A percentile compares a stretch with the other conserved stretches of the same genome.
These are phyloP conservation scores for Aethina tumida DNA, from an alignment of 1,140 invertebrate genomes.

Conservation along the genomic window DNA sequence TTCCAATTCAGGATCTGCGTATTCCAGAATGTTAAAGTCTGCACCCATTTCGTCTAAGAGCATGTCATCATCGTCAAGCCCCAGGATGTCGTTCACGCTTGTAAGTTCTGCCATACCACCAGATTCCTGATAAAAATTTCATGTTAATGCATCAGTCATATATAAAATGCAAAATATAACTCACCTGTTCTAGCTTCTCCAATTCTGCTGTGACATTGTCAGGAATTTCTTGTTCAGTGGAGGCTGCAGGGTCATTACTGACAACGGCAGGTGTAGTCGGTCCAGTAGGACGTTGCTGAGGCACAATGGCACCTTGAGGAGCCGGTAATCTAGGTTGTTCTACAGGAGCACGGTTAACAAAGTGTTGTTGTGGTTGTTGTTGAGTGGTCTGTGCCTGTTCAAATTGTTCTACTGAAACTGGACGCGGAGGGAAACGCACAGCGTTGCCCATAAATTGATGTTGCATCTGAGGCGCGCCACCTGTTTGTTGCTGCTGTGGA, in stretches of 20 bases:
- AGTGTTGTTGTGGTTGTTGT: conserved; percentile 18
- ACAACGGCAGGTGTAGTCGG: conserved; percentile 29
- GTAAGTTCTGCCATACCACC: conserved; percentile 62
- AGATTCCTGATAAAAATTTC: conserved; percentile 6
- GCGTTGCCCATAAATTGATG: conserved; percentile 12
- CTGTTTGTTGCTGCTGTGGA: conserved; percentile 24
- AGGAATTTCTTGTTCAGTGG: conserved; percentile 53
- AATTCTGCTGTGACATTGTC: conserved; percentile 69
- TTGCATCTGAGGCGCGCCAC: conserved; percentile 11
- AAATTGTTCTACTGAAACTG: conserved; percentile 26
- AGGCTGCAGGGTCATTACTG: conserved; percentile 28
- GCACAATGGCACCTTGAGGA: conserved; percentile 2
- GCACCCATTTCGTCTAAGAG: conserved; percentile 82
- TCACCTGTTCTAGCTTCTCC: conserved; percentile 59
- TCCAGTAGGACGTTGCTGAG: conserved; percentile 6
- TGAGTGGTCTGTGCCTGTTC: conserved; percentile 28
- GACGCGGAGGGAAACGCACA: conserved; percentile 19
- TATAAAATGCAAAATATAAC: conserved; percentile 1
- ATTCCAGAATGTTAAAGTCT: conserved; percentile 92
- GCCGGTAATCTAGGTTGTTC: conserved; percentile 8
- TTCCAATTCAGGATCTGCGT: conserved; percentile 89
- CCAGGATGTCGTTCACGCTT: conserved; percentile 65
- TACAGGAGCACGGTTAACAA: conserved; percentile 16
- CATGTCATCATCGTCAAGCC: conserved; percentile 79
- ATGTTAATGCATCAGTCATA: background rate